Evolutionary conservation across 1,140 invertebrate species (phyloP), one percentile per base, ranked within the genome.

Genomic region (Diorhabda carinulata): DNA sequence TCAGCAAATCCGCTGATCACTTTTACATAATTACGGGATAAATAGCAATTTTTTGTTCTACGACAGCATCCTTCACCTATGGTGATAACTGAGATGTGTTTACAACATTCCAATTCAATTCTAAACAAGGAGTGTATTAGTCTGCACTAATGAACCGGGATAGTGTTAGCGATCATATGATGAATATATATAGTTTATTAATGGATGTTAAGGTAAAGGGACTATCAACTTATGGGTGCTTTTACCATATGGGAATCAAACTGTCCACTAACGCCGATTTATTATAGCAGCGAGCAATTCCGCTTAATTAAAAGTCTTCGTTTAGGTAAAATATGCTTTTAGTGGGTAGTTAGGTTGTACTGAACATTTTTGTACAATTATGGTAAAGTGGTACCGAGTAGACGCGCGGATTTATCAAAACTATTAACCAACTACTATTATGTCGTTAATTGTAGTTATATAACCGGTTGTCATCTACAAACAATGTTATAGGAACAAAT

Each of bases 181-280:
- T 67, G 65, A 59, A 67, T 67, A 67, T 58, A 67, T 67, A 67
- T 67, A n/a, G 57, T 59, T 60, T 67, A 67, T 67, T 67, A 67
- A 60, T 67, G 58, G 57, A 67, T 59, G 57, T 67, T 67, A 67
- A 67, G 65, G 65, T 60, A 67, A 67, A 41, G 57, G 65, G 65
- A 60, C 43, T 57, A 59, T 60, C 57, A 47, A 44, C 65, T 57
- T 59, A 67, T 60, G 58, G 65, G 58, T 47, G 56, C 57, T 60
- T 58, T 45, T 43, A 45, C 65, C 65, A 60, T 67, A 67, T 67
- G 65, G 40, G 65, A 67, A 44, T 67, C 40, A 43, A 67, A 67
- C 64, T 67, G 58, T 60, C 57, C 42, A 67, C 43, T 60, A 67
- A 3, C 43, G 58, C 58, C 65, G 58, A 67, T 67, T 67, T 67